Base-by-base conservation (phyloP, 1,140 invertebrate genomes). In the Drosophila virilis region DNA sequence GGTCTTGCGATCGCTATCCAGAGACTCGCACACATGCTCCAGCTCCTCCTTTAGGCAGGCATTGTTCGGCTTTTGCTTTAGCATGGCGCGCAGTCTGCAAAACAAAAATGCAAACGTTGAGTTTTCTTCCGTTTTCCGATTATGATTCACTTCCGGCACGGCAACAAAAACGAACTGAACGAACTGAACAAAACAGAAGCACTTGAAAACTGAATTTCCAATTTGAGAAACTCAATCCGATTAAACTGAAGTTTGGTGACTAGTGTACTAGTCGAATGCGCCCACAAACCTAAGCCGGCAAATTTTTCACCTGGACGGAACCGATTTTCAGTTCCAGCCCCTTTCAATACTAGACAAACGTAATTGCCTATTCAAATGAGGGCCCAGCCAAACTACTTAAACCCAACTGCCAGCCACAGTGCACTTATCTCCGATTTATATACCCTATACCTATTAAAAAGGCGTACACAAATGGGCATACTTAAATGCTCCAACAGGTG, bases 1-100 rank as follows among this genome's bases (percentile, higher is more conserved):
- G 37, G 96, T 94, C 93, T 97, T 96, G 8, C 94, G 94, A 79
- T 96, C 96, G 66, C 95, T 95, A 64, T 96, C 96, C 13, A 96
- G 85, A 1, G 94, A 93, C 66, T 96, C 95, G 73, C 95, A 95
- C 22, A 95, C 78, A 71, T 88, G 94, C 65, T 94, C 93, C 59
- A 95, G 91, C 42, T 95, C 92, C 77, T 95, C 94, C 81, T 95
- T 94, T 8, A 95, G 83, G 0, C 94, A 94, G 4, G 93, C 92
- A 32, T 93, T 92, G 45, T 81, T 80, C 6, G 88, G 88, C 55
- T 94, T 94, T 46, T 93, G 92, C 59, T 93, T 92, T 28, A 93
- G 72, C 75, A 94, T 94, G 75, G 93, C 93, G 72, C 95, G 94
- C 35, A 95, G 90, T 77, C 94, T 77, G 46, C 12, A 67, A 66